phyloP scores from a whole-genome alignment of 1,140 invertebrate genomes.

The Drosophila novamexicana region DNA sequence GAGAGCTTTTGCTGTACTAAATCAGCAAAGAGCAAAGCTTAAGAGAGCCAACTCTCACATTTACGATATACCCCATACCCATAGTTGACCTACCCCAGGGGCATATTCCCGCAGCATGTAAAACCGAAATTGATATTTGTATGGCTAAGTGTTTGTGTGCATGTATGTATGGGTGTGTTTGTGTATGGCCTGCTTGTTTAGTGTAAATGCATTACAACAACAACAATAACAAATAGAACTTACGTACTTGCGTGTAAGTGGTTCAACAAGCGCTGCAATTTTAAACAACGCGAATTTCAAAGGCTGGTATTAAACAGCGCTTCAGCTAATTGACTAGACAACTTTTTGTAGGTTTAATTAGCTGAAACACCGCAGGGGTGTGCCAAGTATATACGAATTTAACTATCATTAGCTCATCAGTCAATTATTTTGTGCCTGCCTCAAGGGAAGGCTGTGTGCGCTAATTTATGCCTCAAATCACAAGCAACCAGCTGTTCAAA shows the following conservation, averaged over 20 bases:
- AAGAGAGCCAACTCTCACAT: slow-evolving; percentile 19
- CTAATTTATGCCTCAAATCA: slow-evolving; percentile 32
- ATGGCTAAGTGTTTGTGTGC: slow-evolving; percentile 45
- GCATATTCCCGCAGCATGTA: slow-evolving; percentile 46
- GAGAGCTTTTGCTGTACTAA: slow-evolving; percentile 67
- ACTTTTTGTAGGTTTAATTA: slow-evolving; percentile 57
- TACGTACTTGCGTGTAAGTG: slow-evolving; percentile 58
- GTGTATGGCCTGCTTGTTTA: slow-evolving; percentile 62
- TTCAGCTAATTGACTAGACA: slow-evolving; percentile 70
- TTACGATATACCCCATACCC: slow-evolving; percentile 59
- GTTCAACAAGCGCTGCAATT: slow-evolving; percentile 72
- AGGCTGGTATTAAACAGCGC: slow-evolving; percentile 51
- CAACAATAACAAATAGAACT: slow-evolving; percentile 25
- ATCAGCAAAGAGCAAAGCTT: slow-evolving; percentile 41
- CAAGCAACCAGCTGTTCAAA: not conserved
- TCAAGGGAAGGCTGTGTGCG: slow-evolving; percentile 21
- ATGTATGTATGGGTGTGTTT: slow-evolving; percentile 2
- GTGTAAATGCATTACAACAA: slow-evolving; percentile 59
- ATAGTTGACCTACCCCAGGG: not conserved
- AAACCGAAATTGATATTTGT: slow-evolving; percentile 77
- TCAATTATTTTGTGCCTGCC: slow-evolving; percentile 45
- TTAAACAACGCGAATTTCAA: slow-evolving; percentile 52
- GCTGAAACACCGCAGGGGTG: slow-evolving; percentile 58
- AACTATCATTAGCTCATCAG: slow-evolving; percentile 34
- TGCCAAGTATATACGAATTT: slow-evolving; percentile 39